Evolutionary conservation across 2,888 invertebrate species (phyloP), one percentile per base, ranked within the genome.

Genomic region (Drosophila kuntzei): DNA sequence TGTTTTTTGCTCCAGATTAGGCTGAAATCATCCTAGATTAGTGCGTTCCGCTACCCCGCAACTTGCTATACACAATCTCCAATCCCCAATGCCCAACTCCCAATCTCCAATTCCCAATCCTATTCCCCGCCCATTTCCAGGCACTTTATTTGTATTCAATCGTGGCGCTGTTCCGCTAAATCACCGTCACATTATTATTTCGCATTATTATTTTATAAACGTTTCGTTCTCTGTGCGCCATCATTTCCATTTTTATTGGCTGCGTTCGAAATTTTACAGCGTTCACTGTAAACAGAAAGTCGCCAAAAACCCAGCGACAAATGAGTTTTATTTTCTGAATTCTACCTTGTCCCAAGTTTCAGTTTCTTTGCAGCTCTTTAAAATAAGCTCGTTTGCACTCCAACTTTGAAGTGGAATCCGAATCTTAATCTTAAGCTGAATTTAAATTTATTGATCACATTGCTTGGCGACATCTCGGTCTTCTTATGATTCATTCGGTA

Each of bases 61-160:
- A 62, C 50, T 62, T 55, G 39, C 53, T n/a, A 16, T 14, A 27
- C n/a, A n/a, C n/a, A n/a, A n/a, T n/a, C n/a, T n/a, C 32, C 43
- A 43, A 34, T 22, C 16, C 11, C 20, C 53, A 36, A 12, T 27
- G 11, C 39, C 41, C 67, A 43, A 46, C 50, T 51, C 47, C 41
- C 54, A 20, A 25, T 8, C 34, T n/a, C 20, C 44, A 37, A 32
- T 32, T 22, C 11, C 20, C 25, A 25, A 20, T 32, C 25, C 61
- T 47, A 29, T 8, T 54, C 57, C 49, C 44, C 43, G 37, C 43
- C 46, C 65, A 36, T 14, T 37, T 54, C 2, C 76, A 32, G 66
- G 71, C 70, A 77, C 88, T 88, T 90, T 89, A 91, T 90, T 90
- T 90, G 87, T 90, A 90, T 91, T 91, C 91, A 90, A 90, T 91